These are phyloP conservation scores for Polydrusus tereticollis DNA, from an alignment of 2,888 invertebrate genomes.

Conservation along the genomic window DNA sequence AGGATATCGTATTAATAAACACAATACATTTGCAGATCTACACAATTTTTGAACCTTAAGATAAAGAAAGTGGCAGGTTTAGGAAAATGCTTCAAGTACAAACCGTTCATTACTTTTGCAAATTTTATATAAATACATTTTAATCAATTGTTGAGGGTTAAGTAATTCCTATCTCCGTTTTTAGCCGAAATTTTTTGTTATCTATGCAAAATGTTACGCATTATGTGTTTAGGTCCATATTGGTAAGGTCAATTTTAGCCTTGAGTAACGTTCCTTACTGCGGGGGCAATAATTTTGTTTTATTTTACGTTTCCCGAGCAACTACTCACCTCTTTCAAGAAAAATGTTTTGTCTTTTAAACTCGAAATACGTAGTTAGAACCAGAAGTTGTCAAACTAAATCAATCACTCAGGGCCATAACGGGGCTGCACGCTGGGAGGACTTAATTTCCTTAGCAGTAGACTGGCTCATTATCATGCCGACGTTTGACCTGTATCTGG, in stretches of 20 bases:
- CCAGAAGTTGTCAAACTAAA: too few relatives aligned
- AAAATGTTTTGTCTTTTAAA: too few relatives aligned
- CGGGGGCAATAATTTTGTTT: not conserved
- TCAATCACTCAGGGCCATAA: too few relatives aligned
- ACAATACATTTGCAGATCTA: not conserved
- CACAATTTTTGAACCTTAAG: slow-evolving; percentile 8
- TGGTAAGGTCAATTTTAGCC: slow-evolving; percentile 37
- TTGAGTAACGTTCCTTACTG: slow-evolving; percentile 13
- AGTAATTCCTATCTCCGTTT: slow-evolving; percentile 53
- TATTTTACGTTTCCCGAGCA: not conserved
- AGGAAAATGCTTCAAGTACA: slow-evolving; percentile 79
- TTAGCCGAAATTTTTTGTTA: slow-evolving; percentile 43
- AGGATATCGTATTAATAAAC: not conserved
- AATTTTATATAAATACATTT: slow-evolving; percentile 72
- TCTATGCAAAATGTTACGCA: slow-evolving; percentile 27
- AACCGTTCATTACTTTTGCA: slow-evolving; percentile 80
- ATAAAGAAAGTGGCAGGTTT: slow-evolving; percentile 61
- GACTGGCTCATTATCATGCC: too few relatives aligned
- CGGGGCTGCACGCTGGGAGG: too few relatives aligned
- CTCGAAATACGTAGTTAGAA: too few relatives aligned
- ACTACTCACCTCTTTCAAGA: not conserved
- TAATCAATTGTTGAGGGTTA: slow-evolving; percentile 66
- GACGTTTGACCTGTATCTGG: too few relatives aligned
- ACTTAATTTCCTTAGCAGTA: too few relatives aligned
- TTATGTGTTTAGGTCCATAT: slow-evolving; percentile 34